phyloP scores from a whole-genome alignment of 2,888 invertebrate genomes.

The Neoitamus cyanurus region DNA sequence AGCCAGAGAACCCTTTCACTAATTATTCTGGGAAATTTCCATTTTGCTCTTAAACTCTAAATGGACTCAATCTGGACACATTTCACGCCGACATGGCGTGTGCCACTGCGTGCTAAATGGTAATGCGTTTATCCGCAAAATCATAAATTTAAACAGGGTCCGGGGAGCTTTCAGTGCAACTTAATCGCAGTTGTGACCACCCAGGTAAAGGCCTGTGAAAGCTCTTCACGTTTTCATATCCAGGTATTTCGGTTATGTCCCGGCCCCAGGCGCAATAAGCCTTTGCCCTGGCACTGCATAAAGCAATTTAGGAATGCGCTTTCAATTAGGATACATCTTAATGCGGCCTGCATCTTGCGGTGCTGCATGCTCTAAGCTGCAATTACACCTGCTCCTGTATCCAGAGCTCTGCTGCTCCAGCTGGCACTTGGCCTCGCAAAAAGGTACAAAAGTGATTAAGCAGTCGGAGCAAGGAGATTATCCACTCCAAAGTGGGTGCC shows the following conservation, averaged over 20 bases:
- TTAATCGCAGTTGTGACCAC: neutral
- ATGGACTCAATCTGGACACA: neutral
- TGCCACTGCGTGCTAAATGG: neutral
- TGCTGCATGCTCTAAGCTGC: neutral
- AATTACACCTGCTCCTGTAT: neutral
- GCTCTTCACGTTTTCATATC: neutral
- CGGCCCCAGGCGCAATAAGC: neutral
- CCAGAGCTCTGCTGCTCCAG: neutral
- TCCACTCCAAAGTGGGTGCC: neutral
- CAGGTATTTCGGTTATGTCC: neutral
- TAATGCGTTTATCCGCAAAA: neutral
- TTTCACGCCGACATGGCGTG: neutral
- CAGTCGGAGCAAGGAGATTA: constrained; percentile 11
- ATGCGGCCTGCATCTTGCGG: neutral
- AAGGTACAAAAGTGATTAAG: constrained; percentile 25
- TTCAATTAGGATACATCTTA: constrained; percentile 17
- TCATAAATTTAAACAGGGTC: neutral
- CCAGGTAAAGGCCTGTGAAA: neutral
- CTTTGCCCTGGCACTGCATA: neutral
- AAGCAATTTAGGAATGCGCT: constrained; percentile 13
- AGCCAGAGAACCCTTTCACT: neutral
- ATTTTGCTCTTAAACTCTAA: neutral
- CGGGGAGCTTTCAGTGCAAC: neutral
- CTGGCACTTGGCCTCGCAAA: neutral
- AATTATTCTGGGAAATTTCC: neutral